Conservation (phyloP, 2,797 vertebrate genomes). For the Anguilla marmorata region DNA sequence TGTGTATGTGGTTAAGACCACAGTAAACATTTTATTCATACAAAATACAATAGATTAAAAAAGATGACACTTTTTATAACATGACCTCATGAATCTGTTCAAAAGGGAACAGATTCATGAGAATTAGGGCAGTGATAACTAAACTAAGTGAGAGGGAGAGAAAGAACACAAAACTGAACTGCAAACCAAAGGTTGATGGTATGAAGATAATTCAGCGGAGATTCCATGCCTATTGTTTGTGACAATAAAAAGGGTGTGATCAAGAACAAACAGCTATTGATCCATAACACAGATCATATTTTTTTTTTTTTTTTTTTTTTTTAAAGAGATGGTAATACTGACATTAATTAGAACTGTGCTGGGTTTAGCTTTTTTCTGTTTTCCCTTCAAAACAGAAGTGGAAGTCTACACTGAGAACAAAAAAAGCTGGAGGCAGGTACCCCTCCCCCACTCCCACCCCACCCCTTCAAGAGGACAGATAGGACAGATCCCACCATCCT, state of each 20-base stretch:
- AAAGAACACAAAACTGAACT: slow-evolving; percentile 44
- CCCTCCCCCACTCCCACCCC: slow-evolving; percentile 44
- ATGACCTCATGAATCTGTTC: not conserved
- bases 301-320: no score
- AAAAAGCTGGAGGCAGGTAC: slow-evolving; percentile 66
- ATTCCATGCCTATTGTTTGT: slow-evolving; percentile 18
- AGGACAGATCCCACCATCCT: slow-evolving; percentile 47
- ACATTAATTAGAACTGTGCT: slow-evolving; percentile 57
- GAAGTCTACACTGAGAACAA: slow-evolving; percentile 62
- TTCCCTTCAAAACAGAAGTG: slow-evolving; percentile 60
- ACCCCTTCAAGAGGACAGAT: slow-evolving; percentile 37
- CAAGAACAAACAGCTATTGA: slow-evolving; percentile 55
- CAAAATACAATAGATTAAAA: slow-evolving; percentile 19
- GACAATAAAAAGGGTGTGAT: slow-evolving; percentile 38
- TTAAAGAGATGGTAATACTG: slow-evolving; percentile 71
- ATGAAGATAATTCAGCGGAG: slow-evolving; percentile 20
- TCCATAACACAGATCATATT: slow-evolving; percentile 50
- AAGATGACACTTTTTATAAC: slow-evolving; percentile 3
- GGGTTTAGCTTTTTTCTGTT: slow-evolving; percentile 61
- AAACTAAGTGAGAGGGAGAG: slow-evolving; percentile 21
- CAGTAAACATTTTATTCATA: slow-evolving; percentile 20
- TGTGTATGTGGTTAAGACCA: slow-evolving; percentile 31
- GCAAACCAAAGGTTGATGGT: slow-evolving; percentile 43
- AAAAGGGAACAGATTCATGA: not conserved
- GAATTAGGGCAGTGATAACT: not conserved